Base-by-base conservation (phyloP, 2,113 vertebrate genomes). In the Chiloscyllium plagiosum region DNA sequence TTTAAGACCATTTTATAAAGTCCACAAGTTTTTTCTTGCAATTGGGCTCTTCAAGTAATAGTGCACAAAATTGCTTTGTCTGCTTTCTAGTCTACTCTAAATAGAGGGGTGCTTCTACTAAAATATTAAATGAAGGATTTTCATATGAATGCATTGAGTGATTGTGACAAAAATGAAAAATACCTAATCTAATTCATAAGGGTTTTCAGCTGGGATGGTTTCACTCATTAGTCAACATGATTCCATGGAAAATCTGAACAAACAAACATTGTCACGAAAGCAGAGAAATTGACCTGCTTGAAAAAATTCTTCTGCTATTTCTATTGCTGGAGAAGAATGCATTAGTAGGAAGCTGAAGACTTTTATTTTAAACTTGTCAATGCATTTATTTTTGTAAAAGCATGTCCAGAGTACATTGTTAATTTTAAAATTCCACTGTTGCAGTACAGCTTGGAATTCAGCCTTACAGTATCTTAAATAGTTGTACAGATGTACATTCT, bases 401-500 rank as follows among this genome's bases (percentile, higher is more conserved):
- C 52, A 94, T 69, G 47, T 1, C 10, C 92, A n/a, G 65, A 24
- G n/a, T 94, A 22, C 37, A 29, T 22, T 33, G 33, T 72, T 47
- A 42, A 95, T 52, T 95, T 76, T 95, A 95, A 93, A 93, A 66
- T 37, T n/a, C 12, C 33, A 66, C 33, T 66, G 42, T 37, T 95
- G 42, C 50, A 33, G 47, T 72, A 72, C 26, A 72, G 42, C 47
- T 24, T 95, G 69, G 22, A 52, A 95, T 95, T 70, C 37, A 47
- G 47, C 94, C 29, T 52, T 95, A 95, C 94, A 33, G 69, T 95
- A 95, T 72, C 42, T 95, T 52, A 95, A 95, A 70, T 68, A 95
- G 94, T 72, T 72, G 69, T 95, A 95, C 94, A 95, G 94, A 95
- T 95, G 94, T 95, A 52, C 94, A 95, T 95, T 95, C 94, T 95